A percentile compares a stretch with the other conserved stretches of the same genome.
phyloP scores from a whole-genome alignment of 2,797 vertebrate genomes.

The Heliangelus exortis region DNA sequence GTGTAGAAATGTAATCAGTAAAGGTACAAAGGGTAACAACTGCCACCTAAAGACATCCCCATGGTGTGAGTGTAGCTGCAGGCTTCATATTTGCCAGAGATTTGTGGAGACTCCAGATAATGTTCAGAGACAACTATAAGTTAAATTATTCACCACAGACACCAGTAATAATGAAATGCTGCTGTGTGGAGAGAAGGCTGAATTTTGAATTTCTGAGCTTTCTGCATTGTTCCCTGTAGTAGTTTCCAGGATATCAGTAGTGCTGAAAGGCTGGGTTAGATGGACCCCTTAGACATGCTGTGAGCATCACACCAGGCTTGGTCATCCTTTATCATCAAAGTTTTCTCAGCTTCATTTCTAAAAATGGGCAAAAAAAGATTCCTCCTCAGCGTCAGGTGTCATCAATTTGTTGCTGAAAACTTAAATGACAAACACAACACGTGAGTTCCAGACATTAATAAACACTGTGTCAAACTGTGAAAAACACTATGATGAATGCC shows the following conservation, averaged over 20 bases:
- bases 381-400: not conserved
- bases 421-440: not conserved
- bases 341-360: not conserved
- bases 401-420: not conserved
- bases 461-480: not conserved
- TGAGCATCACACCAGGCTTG: not conserved
- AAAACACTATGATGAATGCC: no score
- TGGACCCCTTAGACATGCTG: not conserved
- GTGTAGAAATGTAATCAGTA: not conserved
- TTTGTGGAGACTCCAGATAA: not conserved
- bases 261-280: not conserved
- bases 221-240: fast-evolving
- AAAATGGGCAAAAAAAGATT: not conserved
- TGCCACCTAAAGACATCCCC: not conserved
- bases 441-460: not conserved
- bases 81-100: not conserved
- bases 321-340: not conserved
- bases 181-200: not conserved
- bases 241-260: not conserved
- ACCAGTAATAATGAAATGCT: not conserved
- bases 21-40: not conserved
- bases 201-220: not conserved
- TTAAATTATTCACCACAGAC: not conserved
- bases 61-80: not conserved
- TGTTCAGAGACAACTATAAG: not conserved